Evolutionary conservation across 2,888 invertebrate species (phyloP).

Genomic region (Odontothrips loti): DNA sequence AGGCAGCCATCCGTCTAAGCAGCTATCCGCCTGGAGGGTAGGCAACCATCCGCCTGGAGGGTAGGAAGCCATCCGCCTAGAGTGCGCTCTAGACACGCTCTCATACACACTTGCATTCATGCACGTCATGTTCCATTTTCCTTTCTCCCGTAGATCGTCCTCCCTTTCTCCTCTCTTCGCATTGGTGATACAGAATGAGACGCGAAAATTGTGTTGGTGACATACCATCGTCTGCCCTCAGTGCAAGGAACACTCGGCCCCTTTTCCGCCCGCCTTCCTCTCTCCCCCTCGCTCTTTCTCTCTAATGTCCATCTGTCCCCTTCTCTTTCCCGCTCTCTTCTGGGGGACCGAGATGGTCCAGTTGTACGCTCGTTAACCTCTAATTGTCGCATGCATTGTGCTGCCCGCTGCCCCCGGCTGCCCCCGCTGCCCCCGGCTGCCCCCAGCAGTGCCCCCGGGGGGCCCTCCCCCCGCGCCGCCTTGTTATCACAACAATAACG

Average conservation of each 20-base stretch:
- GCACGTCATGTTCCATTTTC: no score
- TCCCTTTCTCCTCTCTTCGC: no score
- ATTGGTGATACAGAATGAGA: no score
- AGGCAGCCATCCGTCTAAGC: no score
- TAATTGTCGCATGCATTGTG: constrained; percentile 13
- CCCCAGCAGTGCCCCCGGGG: not conserved
- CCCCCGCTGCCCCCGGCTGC: no score
- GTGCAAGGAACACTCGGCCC: not conserved
- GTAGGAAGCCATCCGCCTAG: no score
- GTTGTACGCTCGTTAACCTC: not conserved
- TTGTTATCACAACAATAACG: constrained; percentile 11
- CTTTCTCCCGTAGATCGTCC: no score
- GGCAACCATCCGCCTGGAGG: no score
- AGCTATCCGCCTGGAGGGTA: no score
- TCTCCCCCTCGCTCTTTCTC: not conserved
- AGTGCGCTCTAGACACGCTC: no score
- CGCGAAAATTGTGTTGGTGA: no score
- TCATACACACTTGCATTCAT: no score
- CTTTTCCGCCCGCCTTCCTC: not conserved
- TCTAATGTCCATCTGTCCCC: not conserved
- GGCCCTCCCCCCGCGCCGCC: not conserved
- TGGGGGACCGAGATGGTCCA: not conserved
- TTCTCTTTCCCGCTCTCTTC: not conserved
- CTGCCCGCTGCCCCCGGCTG: not conserved
- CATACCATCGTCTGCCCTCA: not conserved